Evolutionary conservation across 2,113 vertebrate genomes (phyloP).

Genomic region (Equus quagga): DNA sequence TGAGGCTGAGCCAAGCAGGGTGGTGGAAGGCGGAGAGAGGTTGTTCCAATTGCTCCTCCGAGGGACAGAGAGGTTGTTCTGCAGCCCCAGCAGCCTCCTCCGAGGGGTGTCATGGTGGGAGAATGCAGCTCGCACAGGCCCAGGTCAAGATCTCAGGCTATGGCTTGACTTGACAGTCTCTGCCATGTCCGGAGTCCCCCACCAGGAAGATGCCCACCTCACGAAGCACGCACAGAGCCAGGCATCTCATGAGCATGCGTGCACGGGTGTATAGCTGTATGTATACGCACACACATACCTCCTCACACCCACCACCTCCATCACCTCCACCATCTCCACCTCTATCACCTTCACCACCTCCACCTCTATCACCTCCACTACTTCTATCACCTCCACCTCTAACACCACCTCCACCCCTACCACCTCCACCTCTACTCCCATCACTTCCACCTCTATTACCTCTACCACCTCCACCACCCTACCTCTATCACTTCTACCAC

Average conservation of each 20-base stretch:
- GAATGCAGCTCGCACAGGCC: not conserved
- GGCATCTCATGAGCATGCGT: not conserved
- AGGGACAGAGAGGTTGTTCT: not conserved
- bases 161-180: not conserved
- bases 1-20: not conserved
- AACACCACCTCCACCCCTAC: fast-evolving
- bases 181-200: not conserved
- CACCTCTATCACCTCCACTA: not conserved
- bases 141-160: not conserved
- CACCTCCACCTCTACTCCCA: no score
- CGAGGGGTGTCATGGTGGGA: not conserved
- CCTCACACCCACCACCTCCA: fast-evolving
- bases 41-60: fast-evolving
- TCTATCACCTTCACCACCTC: fast-evolving
- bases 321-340: not conserved
- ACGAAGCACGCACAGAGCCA: not conserved
- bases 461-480: not conserved
- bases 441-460: not conserved
- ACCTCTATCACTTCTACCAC: not conserved
- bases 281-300: no score
- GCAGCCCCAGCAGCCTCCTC: not conserved
- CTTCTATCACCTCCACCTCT: fast-evolving
- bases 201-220: fast-evolving
- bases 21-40: fast-evolving
- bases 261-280: fast-evolving